phyloP scores from a whole-genome alignment of 1,140 invertebrate species.

The Bombus haemorrhoidalis region DNA sequence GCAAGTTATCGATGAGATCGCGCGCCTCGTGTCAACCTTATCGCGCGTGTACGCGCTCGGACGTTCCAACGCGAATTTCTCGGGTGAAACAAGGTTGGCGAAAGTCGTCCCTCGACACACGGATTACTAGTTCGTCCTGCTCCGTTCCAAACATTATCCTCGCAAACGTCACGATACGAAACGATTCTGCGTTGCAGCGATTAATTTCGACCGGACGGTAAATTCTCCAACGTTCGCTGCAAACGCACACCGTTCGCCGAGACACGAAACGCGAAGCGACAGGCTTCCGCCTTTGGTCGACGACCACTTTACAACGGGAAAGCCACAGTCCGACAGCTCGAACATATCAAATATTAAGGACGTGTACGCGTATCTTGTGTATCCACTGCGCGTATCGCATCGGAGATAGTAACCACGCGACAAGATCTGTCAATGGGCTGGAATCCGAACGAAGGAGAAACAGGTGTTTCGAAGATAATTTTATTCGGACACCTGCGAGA shows the following conservation, averaged over 20 bases:
- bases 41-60: background rate
- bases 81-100: slow-evolving; percentile 54
- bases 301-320: slow-evolving; percentile 33
- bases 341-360: slow-evolving; percentile 39
- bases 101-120: slow-evolving; percentile 46
- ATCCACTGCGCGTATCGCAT: background rate
- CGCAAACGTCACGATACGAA: background rate
- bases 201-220: background rate
- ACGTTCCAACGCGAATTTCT: background rate
- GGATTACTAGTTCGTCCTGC: slow-evolving; percentile 36
- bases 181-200: background rate
- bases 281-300: slow-evolving; percentile 52
- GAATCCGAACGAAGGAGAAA: background rate
- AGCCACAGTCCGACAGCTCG: slow-evolving; percentile 35
- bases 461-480: slow-evolving; percentile 58
- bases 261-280: slow-evolving; percentile 12
- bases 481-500: slow-evolving; percentile 51
- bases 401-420: background rate
- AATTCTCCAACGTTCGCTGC: background rate
- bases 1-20: too few relatives aligned
- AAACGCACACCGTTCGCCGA: background rate
- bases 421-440: background rate
- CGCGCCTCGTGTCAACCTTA: background rate
- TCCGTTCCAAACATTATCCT: background rate
- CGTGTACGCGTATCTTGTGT: background rate